phyloP scores from a whole-genome alignment of 2,797 vertebrate species.

The Anguilla megastoma region DNA sequence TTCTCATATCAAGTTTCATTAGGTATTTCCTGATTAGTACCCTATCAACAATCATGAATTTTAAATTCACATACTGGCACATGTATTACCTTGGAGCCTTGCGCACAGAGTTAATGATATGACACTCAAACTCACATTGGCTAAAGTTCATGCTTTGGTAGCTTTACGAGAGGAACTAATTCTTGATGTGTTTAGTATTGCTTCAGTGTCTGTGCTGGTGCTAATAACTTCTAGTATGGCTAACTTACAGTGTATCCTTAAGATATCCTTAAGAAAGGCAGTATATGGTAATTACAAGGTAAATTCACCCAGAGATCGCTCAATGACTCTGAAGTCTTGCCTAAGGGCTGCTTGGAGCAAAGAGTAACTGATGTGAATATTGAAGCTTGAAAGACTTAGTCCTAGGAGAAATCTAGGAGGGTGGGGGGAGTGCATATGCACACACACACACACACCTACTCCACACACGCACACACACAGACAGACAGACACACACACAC shows the following conservation, averaged over 20 bases:
- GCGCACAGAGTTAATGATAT: background rate
- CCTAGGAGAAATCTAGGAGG: background rate
- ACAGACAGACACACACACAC: too few relatives aligned
- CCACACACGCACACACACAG: too few relatives aligned
- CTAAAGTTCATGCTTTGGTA: background rate
- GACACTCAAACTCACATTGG: background rate
- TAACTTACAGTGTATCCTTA: background rate
- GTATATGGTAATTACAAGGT: constrained; percentile 14
- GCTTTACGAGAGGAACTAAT: background rate
- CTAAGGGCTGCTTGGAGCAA: constrained; percentile 16
- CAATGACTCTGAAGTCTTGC: constrained; percentile 25
- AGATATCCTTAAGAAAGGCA: constrained; percentile 12
- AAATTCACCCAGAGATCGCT: constrained; percentile 36
- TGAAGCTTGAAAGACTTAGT: background rate
- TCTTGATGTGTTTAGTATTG: background rate
- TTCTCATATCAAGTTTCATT: background rate
- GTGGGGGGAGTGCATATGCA: background rate
- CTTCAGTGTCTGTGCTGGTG: background rate
- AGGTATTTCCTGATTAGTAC: background rate
- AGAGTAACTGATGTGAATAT: constrained; percentile 24
- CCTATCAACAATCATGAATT: background rate
- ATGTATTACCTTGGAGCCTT: background rate
- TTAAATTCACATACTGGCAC: background rate
- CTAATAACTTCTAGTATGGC: background rate
- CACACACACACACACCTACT: background rate